phyloP scores from a whole-genome alignment of 2,113 vertebrate species.

The Tachysurus fulvidraco region DNA sequence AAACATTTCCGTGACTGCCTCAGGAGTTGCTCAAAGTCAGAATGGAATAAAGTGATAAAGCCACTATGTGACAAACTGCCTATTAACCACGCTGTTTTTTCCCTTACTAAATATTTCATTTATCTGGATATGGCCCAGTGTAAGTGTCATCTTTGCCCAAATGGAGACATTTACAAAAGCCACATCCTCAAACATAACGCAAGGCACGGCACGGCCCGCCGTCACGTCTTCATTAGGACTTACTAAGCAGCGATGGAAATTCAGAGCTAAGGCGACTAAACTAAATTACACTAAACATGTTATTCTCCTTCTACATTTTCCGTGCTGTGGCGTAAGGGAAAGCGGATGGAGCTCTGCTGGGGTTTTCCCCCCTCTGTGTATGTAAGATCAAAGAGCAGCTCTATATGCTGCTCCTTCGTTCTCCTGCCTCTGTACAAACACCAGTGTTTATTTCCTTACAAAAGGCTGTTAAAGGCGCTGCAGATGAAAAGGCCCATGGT shows the following conservation, averaged over 20 bases:
- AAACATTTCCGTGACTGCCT: neutral
- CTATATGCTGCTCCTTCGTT: neutral
- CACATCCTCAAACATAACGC: neutral
- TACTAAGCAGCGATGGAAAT: neutral
- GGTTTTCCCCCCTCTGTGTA: neutral
- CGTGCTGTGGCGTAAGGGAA: slow-evolving; percentile 23
- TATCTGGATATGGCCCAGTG: neutral
- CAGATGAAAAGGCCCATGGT: no score
- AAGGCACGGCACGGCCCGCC: neutral
- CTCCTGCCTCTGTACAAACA: neutral
- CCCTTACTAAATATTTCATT: neutral
- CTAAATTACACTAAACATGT: neutral
- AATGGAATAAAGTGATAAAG: neutral
- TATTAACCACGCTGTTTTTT: neutral
- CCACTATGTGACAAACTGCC: neutral
- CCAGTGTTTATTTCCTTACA: no score
- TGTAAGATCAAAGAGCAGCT: neutral
- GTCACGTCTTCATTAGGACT: neutral
- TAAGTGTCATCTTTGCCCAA: neutral
- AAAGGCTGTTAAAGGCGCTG: neutral
- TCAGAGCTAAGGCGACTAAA: neutral
- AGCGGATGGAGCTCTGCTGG: slow-evolving; percentile 2
- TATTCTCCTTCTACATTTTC: slow-evolving; percentile 9
- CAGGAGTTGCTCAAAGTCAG: neutral
- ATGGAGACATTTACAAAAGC: slow-evolving; percentile 1